A percentile compares a stretch with the other conserved stretches of the same genome.
These are phyloP conservation scores for Diaphora mendica DNA, from an alignment of 2,888 invertebrate species.

Conservation along the genomic window DNA sequence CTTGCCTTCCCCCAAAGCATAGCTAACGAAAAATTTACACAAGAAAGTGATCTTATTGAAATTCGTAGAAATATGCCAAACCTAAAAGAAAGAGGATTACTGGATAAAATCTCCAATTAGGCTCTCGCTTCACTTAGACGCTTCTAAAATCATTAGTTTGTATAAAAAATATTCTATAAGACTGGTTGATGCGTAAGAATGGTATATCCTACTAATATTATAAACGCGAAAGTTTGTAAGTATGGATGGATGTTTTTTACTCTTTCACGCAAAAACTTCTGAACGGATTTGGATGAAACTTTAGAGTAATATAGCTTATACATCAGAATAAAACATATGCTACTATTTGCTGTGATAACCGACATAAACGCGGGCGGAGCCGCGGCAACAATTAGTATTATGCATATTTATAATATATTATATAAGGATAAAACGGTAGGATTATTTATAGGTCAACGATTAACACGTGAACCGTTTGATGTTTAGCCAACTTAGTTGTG, in stretches of 20 bases:
- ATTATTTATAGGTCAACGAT: not conserved
- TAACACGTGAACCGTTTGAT: not conserved
- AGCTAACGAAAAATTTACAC: not conserved
- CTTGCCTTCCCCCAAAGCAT: not conserved
- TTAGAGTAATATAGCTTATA: too few species aligned
- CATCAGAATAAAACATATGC: too few species aligned
- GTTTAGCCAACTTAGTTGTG: not conserved
- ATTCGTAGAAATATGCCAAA: slow-evolving; percentile 14
- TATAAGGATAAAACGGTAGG: not conserved
- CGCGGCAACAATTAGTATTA: too few species aligned
- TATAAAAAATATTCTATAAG: not conserved
- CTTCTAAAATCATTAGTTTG: not conserved
- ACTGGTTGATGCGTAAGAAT: not conserved
- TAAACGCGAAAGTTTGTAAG: too few species aligned
- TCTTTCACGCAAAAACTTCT: too few species aligned
- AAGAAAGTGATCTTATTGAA: not conserved
- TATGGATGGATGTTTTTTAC: too few species aligned
- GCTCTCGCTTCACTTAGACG: not conserved
- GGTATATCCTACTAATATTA: too few species aligned
- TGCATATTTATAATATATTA: too few species aligned
- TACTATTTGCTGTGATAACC: too few species aligned
- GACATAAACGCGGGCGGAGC: too few species aligned
- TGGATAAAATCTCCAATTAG: not conserved
- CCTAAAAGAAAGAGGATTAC: not conserved
- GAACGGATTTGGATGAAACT: too few species aligned